phyloP scores from a whole-genome alignment of 1,140 invertebrate species.

The Bilobella aurantiaca region DNA sequence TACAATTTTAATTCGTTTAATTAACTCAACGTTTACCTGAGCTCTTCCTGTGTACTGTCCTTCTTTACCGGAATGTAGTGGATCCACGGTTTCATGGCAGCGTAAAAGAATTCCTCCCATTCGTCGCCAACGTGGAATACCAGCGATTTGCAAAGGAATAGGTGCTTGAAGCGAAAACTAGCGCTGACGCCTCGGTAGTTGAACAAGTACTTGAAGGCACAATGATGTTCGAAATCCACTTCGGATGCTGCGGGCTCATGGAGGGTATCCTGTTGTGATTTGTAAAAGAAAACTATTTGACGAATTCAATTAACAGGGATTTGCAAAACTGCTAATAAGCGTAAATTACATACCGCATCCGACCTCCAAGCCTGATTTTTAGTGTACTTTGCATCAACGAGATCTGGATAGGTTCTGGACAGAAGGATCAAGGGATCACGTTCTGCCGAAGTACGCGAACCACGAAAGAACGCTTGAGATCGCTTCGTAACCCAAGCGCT shows the following conservation, averaged over 20 bases:
- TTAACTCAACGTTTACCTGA: slow-evolving; percentile 43
- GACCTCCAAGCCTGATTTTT: slow-evolving; percentile 99
- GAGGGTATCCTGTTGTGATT: slow-evolving; percentile 87
- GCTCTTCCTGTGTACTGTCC: slow-evolving; percentile 54
- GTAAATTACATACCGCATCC: slow-evolving; percentile 49
- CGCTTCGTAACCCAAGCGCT: slow-evolving; percentile 71
- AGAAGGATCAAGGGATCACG: slow-evolving; percentile 79
- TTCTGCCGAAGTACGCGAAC: slow-evolving; percentile 82
- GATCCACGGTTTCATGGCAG: slow-evolving; percentile 81
- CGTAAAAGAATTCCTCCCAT: slow-evolving; percentile 94
- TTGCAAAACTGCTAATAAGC: neutral
- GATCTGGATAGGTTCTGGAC: slow-evolving; percentile 61
- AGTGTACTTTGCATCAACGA: slow-evolving; percentile 88
- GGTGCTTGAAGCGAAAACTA: slow-evolving; percentile 91
- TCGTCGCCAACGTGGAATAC: slow-evolving; percentile 91
- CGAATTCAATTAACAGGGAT: neutral
- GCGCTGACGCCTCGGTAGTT: slow-evolving; percentile 94
- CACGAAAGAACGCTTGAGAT: slow-evolving; percentile 73
- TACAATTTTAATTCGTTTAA: no score
- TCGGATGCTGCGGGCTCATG: slow-evolving; percentile 68
- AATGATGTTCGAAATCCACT: slow-evolving; percentile 82
- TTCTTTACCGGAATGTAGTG: slow-evolving; percentile 85
- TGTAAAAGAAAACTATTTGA: slow-evolving; percentile 30
- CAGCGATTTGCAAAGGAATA: slow-evolving; percentile 86
- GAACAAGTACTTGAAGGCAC: slow-evolving; percentile 86